Evolutionary conservation across 2,113 vertebrate genomes (phyloP), one percentile per base, ranked within the genome.

Genomic region (Grallaria varia): DNA sequence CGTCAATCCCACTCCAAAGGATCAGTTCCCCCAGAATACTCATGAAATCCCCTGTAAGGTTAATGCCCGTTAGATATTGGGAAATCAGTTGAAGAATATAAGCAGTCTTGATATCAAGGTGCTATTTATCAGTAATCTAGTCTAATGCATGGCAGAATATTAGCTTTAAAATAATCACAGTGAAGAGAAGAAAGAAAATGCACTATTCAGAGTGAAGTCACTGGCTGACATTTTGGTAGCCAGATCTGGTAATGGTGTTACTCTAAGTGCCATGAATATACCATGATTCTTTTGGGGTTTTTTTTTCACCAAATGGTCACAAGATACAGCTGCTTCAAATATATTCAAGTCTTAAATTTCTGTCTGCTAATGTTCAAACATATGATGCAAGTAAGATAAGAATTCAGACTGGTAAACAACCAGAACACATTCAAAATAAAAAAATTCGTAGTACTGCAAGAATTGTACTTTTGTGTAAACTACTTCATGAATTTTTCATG

Each of bases 261-360:
- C 12, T 45, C 52, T 25, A 72, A 55, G 30, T 53, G 42, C 25
- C 16, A 12, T 25, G 33, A 74, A 71, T 33, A 49, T 17, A 15
- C 6, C 15, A 47, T 73, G 21, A 37, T 58, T 74, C 4, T 69
- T 75, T 62, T 35, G 0, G 4, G 1, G 0, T 2, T 7, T 14
- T 28, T 52, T 74, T 28, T 73, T 84, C 33, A 74, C 23, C 25
- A 64, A 76, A n/a, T 40, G 17, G 8, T 93, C 28, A 85, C 18
- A 75, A 35, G 47, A 33, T 39, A 40, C 17, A 60, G 18, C 3
- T 71, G 28, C 35, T 72, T 79, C 31, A 31, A 60, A 76, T 42
- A 22, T 40, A 67, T 15, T 59, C 0, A 63, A 23, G 24, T 44
- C 14, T 49, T 49, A 58, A 14, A 5, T 62, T 87, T 74, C 55